Percentiles rank a stretch among this genome's conserved stretches.
Evolutionary conservation across 92 coral and sea anemone species (phyloP).

Genomic region (Pocillopora grandis): DNA sequence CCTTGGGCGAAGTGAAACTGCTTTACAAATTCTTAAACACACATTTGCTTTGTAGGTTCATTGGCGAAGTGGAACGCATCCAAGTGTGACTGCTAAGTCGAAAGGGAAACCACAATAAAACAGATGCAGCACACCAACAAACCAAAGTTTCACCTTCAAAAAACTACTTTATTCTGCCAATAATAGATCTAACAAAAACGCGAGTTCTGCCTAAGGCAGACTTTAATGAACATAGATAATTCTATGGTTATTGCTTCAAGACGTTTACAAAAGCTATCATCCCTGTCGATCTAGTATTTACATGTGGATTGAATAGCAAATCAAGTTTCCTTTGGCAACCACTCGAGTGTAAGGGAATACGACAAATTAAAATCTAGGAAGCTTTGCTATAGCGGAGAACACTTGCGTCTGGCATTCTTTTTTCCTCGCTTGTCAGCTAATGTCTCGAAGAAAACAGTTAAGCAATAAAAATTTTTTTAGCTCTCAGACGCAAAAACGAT

Average conservation of each 20-base stretch:
- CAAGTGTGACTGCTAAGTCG: slow-evolving; percentile 29
- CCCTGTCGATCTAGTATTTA: slow-evolving; percentile 40
- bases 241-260: slow-evolving; percentile 14
- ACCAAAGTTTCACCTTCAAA: neutral
- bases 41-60: slow-evolving; percentile 49
- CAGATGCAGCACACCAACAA: neutral
- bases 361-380: slow-evolving; percentile 4
- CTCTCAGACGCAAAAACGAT: neutral
- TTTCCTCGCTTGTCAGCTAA: slow-evolving; percentile 8
- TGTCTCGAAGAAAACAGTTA: neutral
- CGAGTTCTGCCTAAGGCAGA: slow-evolving; percentile 9
- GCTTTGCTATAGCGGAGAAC: neutral
- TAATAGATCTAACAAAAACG: slow-evolving; percentile 7
- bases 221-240: neutral
- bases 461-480: neutral
- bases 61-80: slow-evolving; percentile 12
- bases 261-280: slow-evolving; percentile 48
- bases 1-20: slow-evolving; percentile 6
- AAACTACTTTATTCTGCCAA: slow-evolving; percentile 29
- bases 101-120: neutral
- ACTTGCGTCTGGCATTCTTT: neutral
- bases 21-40: slow-evolving; percentile 42
- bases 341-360: slow-evolving; percentile 14
- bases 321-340: slow-evolving; percentile 39
- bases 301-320: slow-evolving; percentile 36